Evolutionary conservation across 1,140 invertebrate genomes (phyloP).

Genomic region (Formica exsecta): DNA sequence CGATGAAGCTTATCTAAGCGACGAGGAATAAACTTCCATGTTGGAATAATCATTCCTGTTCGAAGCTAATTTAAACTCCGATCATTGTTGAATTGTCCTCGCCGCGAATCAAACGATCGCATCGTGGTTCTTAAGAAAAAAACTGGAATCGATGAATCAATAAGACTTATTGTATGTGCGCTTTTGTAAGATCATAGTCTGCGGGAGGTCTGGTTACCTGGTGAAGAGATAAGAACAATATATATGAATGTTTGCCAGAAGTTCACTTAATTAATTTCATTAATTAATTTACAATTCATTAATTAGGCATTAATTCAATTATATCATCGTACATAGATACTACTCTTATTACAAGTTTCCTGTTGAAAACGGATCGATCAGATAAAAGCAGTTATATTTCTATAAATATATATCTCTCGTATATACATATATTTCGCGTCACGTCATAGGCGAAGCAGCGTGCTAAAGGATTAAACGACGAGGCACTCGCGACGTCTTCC

Average conservation of each 20-base stretch:
- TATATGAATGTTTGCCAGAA: too few relatives aligned
- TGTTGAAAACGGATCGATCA: neutral
- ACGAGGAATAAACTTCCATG: neutral
- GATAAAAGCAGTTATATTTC: neutral
- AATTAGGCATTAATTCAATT: too few relatives aligned
- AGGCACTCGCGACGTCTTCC: slow-evolving; percentile 6
- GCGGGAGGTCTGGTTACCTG: too few relatives aligned
- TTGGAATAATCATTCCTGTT: neutral
- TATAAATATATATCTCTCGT: neutral
- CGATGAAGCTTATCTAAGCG: neutral
- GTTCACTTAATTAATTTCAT: neutral
- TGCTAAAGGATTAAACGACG: neutral
- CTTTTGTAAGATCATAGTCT: too few relatives aligned
- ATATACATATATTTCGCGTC: neutral
- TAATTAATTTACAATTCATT: neutral
- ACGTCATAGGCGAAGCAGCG: too few relatives aligned
- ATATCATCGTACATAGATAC: too few relatives aligned
- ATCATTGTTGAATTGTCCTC: neutral
- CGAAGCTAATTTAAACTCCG: neutral
- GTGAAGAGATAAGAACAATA: too few relatives aligned
- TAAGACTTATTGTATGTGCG: neutral
- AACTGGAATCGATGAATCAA: neutral
- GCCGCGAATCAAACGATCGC: too few relatives aligned
- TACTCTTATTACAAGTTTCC: too few relatives aligned
- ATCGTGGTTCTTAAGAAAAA: neutral